Evolutionary conservation across 2,888 invertebrate species (phyloP), one percentile per base, ranked within the genome.

Genomic region (Drosophila vallismaia): DNA sequence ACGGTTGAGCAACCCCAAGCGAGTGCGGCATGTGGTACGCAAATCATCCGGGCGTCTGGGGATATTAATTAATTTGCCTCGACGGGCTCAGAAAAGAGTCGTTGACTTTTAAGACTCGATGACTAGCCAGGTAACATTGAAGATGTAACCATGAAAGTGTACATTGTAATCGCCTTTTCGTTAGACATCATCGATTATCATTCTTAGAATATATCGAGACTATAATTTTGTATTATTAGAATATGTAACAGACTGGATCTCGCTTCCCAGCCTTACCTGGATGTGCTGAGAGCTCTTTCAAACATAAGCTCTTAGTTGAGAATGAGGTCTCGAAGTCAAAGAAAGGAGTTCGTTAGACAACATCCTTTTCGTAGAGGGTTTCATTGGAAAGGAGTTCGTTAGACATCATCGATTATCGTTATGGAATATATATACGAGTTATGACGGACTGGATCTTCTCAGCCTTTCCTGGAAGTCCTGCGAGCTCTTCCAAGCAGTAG

Each of bases 231-330:
- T 9, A 31, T 14, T 14, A 14, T 14, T 14, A 14, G 14, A 14
- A 14, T 14, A 1, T 14, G 14, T 33, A 4, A 1, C 14, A 40
- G 79, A 64, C 1, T 90, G 79, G 10, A 93, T 89, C 77, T 93
- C 93, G 19, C 83, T 76, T 28, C 92, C 79, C 1, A 92, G 69
- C 68, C 81, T 92, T 1, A 91, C 89, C 69, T 93, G 14, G 14
- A 14, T 14, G 81, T 93, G 90, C 19, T 0, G 93, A 92, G 19
- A 94, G 75, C 75, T 93, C 92, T 70, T 92, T 93, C 1, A 93
- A 71, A 3, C 90, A 89, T 75, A 92, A 93, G 24, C 14, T 14
- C 14, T 1, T 14, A 19, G 2, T 19, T 2, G 19, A 14, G 14
- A 14, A 14, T 14, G 19, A 19, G 19, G 2, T 93, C 79, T 93